Percentiles rank a stretch among this genome's conserved stretches.
Evolutionary conservation across 2,113 vertebrate species (phyloP).

Genomic region (Sebastes schlegelii): DNA sequence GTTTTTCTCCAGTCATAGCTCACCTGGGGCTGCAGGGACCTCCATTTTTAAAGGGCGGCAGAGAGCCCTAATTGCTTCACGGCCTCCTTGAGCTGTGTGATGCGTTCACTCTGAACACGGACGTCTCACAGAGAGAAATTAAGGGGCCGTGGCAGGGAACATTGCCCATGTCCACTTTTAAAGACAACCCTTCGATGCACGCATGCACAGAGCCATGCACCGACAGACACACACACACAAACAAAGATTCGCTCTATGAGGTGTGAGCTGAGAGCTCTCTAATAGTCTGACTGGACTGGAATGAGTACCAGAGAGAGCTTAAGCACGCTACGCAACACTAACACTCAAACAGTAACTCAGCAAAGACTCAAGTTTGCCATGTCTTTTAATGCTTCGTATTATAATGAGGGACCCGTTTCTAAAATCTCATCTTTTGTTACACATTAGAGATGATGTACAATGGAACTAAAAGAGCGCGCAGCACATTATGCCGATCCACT

Average conservation of each 20-base stretch:
- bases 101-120: slow-evolving; percentile 60
- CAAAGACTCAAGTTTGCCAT: slow-evolving; percentile 1
- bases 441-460: slow-evolving; percentile 24
- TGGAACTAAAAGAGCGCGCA: slow-evolving; percentile 15
- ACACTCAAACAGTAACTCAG: slow-evolving; percentile 13
- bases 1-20: slow-evolving; percentile 54
- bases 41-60: slow-evolving; percentile 68
- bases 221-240: slow-evolving; percentile 11
- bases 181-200: slow-evolving; percentile 39
- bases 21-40: slow-evolving; percentile 59
- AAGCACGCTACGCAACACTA: slow-evolving; percentile 38
- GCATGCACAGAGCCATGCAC: slow-evolving; percentile 22
- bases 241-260: slow-evolving; percentile 40
- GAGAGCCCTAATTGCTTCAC: slow-evolving; percentile 75
- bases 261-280: slow-evolving; percentile 49
- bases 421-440: slow-evolving; percentile 46
- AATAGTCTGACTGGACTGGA: slow-evolving; percentile 38
- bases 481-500: slow-evolving; percentile 36
- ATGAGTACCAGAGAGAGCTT: slow-evolving; percentile 33
- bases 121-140: slow-evolving; percentile 59
- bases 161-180: slow-evolving; percentile 57
- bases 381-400: slow-evolving; percentile 15
- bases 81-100: slow-evolving; percentile 66
- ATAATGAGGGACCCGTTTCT: slow-evolving; percentile 16
- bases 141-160: slow-evolving; percentile 54